Conservation (phyloP, 1,140 invertebrate species). For the Megalopta genalis region DNA sequence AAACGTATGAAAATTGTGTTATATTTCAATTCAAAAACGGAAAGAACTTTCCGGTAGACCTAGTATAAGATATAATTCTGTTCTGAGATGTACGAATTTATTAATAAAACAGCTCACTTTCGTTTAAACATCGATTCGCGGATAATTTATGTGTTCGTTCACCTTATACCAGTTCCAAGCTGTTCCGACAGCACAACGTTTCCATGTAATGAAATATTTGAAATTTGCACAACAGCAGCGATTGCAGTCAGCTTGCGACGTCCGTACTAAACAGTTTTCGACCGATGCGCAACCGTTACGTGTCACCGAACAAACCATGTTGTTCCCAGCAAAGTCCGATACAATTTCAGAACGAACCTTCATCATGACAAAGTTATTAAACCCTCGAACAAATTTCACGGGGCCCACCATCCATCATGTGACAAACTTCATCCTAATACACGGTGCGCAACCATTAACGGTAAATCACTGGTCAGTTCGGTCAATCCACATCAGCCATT, state of each 20-base stretch:
- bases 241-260: not conserved
- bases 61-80: too few species aligned
- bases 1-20: too few species aligned
- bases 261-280: not conserved
- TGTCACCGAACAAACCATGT: slow-evolving; percentile 1
- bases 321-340: not conserved
- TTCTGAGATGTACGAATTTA: too few species aligned
- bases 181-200: too few species aligned
- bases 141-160: too few species aligned
- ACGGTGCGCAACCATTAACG: slow-evolving; percentile 27
- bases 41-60: too few species aligned
- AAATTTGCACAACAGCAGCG: too few species aligned
- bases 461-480: slow-evolving; percentile 47
- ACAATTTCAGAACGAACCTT: not conserved
- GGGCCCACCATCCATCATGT: slow-evolving; percentile 55
- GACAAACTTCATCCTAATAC: slow-evolving; percentile 40
- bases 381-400: slow-evolving; percentile 31
- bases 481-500: slow-evolving; percentile 50
- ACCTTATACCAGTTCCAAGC: too few species aligned
- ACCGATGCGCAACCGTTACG: not conserved
- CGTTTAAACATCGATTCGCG: too few species aligned
- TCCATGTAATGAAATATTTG: too few species aligned
- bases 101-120: too few species aligned
- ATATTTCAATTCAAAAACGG: too few species aligned
- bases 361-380: slow-evolving; percentile 20